Conservation (phyloP, 2,113 vertebrate genomes). For the Paramormyrops kingsleyae region DNA sequence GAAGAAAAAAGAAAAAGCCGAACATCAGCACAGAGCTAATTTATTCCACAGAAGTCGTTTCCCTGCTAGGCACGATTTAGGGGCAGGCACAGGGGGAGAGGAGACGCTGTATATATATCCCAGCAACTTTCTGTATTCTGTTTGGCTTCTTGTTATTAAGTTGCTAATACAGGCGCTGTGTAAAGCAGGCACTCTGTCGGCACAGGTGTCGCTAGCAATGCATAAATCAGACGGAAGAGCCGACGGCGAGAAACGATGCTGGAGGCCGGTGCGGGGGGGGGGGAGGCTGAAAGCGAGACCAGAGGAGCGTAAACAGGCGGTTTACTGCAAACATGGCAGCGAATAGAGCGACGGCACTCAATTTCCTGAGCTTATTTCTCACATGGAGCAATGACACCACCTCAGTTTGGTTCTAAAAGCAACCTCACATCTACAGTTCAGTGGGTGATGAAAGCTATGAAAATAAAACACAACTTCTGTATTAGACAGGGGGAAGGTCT, state of each 20-base stretch:
- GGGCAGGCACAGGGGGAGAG: neutral
- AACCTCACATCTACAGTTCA: neutral
- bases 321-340: neutral
- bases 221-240: neutral
- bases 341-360: neutral
- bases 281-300: neutral
- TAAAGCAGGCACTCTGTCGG: neutral
- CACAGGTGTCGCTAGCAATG: constrained; percentile 6
- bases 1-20: constrained; percentile 46
- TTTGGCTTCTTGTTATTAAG: constrained; percentile 9
- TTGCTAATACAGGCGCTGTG: neutral
- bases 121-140: neutral
- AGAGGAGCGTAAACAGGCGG: neutral
- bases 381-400: neutral
- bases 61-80: constrained; percentile 21
- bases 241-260: neutral
- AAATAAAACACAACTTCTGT: neutral
- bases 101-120: neutral
- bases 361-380: neutral
- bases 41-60: constrained; percentile 39
- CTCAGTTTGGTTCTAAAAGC: neutral
- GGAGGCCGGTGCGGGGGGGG: neutral
- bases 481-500: neutral
- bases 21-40: constrained; percentile 53
- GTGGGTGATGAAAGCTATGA: neutral